A percentile compares a stretch with the other conserved stretches of the same genome.
Conservation (phyloP, 2,113 vertebrate species). For the Aegotheles bennettii region DNA sequence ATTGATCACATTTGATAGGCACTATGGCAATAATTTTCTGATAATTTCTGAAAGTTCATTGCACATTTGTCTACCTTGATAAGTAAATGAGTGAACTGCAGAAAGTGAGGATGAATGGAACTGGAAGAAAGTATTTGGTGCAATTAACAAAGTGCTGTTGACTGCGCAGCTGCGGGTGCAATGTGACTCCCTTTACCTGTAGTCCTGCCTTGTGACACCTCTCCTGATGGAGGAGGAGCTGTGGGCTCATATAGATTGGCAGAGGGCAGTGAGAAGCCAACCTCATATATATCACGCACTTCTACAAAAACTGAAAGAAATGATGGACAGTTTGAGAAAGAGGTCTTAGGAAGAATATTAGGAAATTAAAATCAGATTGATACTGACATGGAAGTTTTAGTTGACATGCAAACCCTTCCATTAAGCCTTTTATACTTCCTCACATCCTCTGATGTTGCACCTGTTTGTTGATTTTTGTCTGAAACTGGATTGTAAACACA, state of each 20-base stretch:
- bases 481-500: neutral
- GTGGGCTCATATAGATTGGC: slow-evolving; percentile 5
- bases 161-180: neutral
- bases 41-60: neutral
- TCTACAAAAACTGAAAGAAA: slow-evolving; percentile 46
- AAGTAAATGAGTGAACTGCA: neutral
- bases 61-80: neutral
- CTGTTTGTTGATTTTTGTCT: neutral
- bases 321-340: neutral
- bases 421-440: neutral
- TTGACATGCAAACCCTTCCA: neutral
- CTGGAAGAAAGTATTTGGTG: neutral
- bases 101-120: neutral
- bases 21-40: neutral
- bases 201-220: neutral
- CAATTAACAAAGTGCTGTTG: neutral
- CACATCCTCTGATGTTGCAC: neutral
- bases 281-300: neutral
- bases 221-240: slow-evolving; percentile 16
- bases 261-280: slow-evolving; percentile 35
- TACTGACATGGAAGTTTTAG: neutral
- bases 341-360: neutral
- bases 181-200: neutral
- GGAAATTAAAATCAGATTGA: neutral
- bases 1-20: neutral